phyloP scores from a whole-genome alignment of 2,113 vertebrate species.

The Thalassarche chlororhynchos region DNA sequence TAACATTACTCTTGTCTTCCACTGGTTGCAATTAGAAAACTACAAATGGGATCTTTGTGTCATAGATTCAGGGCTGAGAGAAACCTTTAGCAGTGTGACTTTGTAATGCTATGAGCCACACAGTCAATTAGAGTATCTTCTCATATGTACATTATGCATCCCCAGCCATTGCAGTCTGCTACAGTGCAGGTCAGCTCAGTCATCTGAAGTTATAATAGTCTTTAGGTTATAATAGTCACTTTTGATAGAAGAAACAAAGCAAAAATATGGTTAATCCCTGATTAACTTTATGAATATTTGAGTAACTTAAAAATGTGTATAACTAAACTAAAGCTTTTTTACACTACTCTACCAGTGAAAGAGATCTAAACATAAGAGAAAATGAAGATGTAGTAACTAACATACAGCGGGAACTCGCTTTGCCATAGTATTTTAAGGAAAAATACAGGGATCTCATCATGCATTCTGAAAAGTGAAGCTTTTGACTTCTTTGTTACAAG shows the following conservation, averaged over 20 bases:
- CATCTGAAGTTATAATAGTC: neutral
- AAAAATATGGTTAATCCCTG: neutral
- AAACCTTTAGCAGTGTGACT: neutral
- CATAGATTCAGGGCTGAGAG: neutral
- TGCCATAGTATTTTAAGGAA: neutral
- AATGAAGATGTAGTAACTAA: neutral
- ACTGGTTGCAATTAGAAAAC: slow-evolving; percentile 20
- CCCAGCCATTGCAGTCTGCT: neutral
- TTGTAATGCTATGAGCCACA: neutral
- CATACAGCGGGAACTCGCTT: neutral
- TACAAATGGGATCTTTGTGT: neutral
- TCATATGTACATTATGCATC: neutral
- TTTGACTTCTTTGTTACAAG: neutral
- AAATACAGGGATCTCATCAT: neutral
- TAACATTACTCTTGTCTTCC: slow-evolving; percentile 6
- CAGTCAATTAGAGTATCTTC: neutral
- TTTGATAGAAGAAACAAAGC: neutral
- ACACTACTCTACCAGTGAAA: neutral
- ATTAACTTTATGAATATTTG: neutral
- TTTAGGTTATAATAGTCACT: neutral
- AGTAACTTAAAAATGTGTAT: neutral
- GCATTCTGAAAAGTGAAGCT: neutral
- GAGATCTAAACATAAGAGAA: neutral
- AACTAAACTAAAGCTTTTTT: neutral
- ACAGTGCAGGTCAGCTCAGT: neutral